A percentile compares a stretch with the other conserved stretches of the same genome.
phyloP scores from a whole-genome alignment of 2,113 vertebrate genomes.

The Gadus macrocephalus region DNA sequence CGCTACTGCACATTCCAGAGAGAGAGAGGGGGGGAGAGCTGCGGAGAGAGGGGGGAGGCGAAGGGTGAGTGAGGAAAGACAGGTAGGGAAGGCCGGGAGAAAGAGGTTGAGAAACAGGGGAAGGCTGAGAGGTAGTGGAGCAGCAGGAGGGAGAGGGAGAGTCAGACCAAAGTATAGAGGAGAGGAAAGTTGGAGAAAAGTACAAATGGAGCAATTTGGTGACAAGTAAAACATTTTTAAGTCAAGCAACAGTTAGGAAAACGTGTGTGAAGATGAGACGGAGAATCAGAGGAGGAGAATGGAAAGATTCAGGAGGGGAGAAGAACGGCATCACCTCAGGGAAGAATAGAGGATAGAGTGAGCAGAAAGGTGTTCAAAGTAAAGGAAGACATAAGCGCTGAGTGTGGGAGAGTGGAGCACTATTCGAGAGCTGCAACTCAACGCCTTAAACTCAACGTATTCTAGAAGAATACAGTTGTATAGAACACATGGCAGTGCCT shows the following conservation, averaged over 20 bases:
- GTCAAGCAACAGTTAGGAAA: too few species aligned
- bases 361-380: background rate
- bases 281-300: too few species aligned
- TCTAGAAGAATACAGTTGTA: too few species aligned
- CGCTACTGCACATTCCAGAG: constrained; percentile 61
- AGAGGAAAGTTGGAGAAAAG: constrained; percentile 26
- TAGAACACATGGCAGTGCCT: too few species aligned
- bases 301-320: background rate
- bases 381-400: background rate
- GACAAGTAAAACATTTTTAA: too few species aligned
- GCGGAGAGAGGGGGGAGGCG: background rate
- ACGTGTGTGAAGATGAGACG: too few species aligned
- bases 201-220: too few species aligned
- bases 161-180: background rate
- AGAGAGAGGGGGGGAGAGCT: background rate
- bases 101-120: background rate
- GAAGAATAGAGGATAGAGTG: background rate
- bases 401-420: too few species aligned
- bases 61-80: background rate
- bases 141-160: background rate
- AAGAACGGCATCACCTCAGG: background rate
- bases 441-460: too few species aligned
- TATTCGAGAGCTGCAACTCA: too few species aligned
- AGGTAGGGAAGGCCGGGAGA: background rate
- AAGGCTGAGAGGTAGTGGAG: too few species aligned